A percentile compares a stretch with the other conserved stretches of the same genome.
These are phyloP conservation scores for Raphicerus campestris DNA, from an alignment of 2,113 vertebrate genomes.

Conservation along the genomic window DNA sequence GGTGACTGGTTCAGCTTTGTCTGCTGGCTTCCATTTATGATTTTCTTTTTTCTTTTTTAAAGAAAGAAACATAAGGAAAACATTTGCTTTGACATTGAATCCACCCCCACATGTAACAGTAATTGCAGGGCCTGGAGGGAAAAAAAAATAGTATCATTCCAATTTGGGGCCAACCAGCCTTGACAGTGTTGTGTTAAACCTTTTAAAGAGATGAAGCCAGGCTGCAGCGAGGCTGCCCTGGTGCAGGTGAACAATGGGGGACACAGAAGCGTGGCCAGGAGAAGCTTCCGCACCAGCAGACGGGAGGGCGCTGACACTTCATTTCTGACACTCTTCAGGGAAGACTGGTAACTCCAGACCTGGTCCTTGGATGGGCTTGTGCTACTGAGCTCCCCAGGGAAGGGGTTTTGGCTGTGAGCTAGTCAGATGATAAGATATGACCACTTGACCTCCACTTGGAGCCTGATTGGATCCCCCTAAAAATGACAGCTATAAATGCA, in stretches of 20 bases:
- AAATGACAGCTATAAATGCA: rapidly evolving
- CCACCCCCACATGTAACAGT: slow-evolving; percentile 64
- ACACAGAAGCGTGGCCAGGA: rapidly evolving
- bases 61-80: slow-evolving; percentile 74
- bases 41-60: slow-evolving; percentile 1
- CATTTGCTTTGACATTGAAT: slow-evolving; percentile 69
- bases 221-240: neutral
- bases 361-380: too few species aligned
- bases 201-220: neutral
- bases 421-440: neutral
- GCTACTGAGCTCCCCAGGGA: neutral
- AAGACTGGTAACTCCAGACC: neutral
- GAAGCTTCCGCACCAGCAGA: neutral
- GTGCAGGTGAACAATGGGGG: neutral
- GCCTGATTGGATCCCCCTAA: neutral
- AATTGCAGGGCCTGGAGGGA: slow-evolving; percentile 53
- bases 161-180: slow-evolving; percentile 44
- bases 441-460: neutral
- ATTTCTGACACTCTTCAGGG: neutral
- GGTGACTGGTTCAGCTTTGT: neutral
- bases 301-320: rapidly evolving
- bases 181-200: slow-evolving; percentile 17
- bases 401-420: neutral
- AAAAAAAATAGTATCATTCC: slow-evolving; percentile 37
- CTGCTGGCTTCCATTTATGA: slow-evolving; percentile 56